Percentiles rank a stretch among this genome's conserved stretches.
Conservation (phyloP, 2,888 invertebrate genomes). For the Tillus elongatus region DNA sequence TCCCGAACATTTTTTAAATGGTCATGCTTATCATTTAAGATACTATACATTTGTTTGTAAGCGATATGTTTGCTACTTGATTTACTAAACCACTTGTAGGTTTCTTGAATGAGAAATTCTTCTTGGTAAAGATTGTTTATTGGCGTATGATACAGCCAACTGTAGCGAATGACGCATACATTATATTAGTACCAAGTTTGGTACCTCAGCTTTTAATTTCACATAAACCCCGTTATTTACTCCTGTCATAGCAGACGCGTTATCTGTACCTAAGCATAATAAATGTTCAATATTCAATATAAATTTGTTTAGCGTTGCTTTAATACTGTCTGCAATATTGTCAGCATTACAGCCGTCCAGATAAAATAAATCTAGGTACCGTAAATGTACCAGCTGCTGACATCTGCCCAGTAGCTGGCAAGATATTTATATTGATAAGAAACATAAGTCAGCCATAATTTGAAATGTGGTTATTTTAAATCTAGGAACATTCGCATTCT, state of each 20-base stretch:
- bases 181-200: slow-evolving; percentile 3
- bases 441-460: too few relatives aligned
- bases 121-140: slow-evolving; percentile 21
- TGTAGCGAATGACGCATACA: slow-evolving; percentile 27
- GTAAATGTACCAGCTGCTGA: too few relatives aligned
- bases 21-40: slow-evolving; percentile 11
- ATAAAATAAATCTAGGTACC: slow-evolving; percentile 16
- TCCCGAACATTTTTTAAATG: slow-evolving; percentile 12
- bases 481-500: too few relatives aligned
- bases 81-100: slow-evolving; percentile 23
- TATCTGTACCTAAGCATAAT: slow-evolving; percentile 5
- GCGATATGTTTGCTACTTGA: slow-evolving; percentile 17
- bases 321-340: slow-evolving; percentile 13
- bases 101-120: slow-evolving; percentile 26
- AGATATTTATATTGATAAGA: too few relatives aligned
- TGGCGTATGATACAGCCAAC: slow-evolving; percentile 24
- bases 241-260: slow-evolving; percentile 6
- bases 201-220: slow-evolving; percentile 6
- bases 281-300: background rate
- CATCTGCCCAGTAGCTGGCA: too few relatives aligned
- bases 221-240: slow-evolving; percentile 7
- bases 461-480: too few relatives aligned
- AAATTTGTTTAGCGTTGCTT: slow-evolving; percentile 9
- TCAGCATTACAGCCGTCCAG: slow-evolving; percentile 18
- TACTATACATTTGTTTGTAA: slow-evolving; percentile 14